These are phyloP conservation scores for Xenopus laevis DNA, from an alignment of 2,113 vertebrate species.

Conservation along the genomic window DNA sequence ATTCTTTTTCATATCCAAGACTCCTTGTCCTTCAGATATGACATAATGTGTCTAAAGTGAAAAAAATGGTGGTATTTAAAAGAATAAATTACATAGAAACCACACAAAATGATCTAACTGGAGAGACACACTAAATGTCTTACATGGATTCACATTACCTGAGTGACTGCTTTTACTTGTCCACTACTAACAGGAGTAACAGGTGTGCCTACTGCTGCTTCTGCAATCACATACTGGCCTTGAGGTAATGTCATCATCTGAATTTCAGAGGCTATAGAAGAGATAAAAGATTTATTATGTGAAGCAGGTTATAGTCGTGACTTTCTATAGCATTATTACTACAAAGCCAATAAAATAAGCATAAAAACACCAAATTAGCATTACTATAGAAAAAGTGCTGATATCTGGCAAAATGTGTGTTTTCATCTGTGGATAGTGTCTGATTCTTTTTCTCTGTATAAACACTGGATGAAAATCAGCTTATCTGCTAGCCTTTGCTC, in stretches of 20 bases:
- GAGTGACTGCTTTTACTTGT: constrained; percentile 85
- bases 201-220: constrained; percentile 75
- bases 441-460: too few relatives aligned
- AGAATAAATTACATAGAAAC: too few relatives aligned
- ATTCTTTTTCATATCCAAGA: constrained; percentile 81
- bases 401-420: too few relatives aligned
- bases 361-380: too few relatives aligned
- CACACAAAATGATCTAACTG: too few relatives aligned
- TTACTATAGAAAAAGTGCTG: too few relatives aligned
- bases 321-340: too few relatives aligned
- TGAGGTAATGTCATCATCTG: constrained; percentile 96
- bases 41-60: constrained; percentile 85
- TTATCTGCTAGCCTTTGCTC: too few relatives aligned
- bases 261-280: constrained; percentile 76
- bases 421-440: too few relatives aligned
- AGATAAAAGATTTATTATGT: constrained; percentile 35
- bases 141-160: constrained; percentile 54
- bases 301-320: constrained; percentile 18
- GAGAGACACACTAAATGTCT: too few relatives aligned
- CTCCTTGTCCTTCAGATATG: constrained; percentile 87
- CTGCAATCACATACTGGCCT: constrained; percentile 92
- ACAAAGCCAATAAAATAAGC: too few relatives aligned
- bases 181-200: constrained; percentile 77
- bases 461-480: too few relatives aligned
- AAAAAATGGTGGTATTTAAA: not conserved